Conservation (phyloP, 2,113 vertebrate genomes). For the Catharus minimus region DNA sequence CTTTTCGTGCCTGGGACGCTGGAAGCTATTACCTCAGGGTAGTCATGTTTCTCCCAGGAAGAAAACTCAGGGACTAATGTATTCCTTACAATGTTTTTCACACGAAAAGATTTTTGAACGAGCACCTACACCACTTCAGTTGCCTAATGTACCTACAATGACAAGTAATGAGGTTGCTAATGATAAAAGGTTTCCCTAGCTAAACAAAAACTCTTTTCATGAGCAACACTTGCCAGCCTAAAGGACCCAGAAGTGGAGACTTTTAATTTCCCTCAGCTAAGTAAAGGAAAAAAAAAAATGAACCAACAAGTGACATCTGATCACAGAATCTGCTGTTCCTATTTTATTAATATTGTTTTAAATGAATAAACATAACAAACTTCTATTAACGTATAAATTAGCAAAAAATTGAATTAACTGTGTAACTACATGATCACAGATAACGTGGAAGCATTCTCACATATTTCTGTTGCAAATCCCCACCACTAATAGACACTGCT, state of each 20-base stretch:
- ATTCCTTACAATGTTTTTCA: not conserved
- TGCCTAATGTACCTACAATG: not conserved
- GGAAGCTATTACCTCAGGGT: not conserved
- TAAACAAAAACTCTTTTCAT: not conserved
- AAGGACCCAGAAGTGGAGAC: not conserved
- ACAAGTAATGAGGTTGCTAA: not conserved
- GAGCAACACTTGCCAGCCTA: not conserved
- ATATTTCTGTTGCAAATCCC: not conserved
- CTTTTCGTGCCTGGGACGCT: not conserved
- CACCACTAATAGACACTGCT: not conserved
- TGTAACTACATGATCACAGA: not conserved
- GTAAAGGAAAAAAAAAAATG: not conserved
- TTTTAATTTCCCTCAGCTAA: not conserved
- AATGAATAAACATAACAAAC: not conserved
- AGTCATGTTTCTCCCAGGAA: not conserved
- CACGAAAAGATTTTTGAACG: not conserved
- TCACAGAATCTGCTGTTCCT: not conserved
- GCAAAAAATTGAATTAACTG: not conserved
- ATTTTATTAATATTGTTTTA: not conserved
- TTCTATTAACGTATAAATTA: not conserved
- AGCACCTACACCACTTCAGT: not conserved
- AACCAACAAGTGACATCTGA: not conserved
- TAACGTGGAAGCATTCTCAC: not conserved
- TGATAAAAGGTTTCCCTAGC: not conserved
- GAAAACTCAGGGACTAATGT: not conserved